phyloP scores from a whole-genome alignment of 2,113 vertebrate genomes.

The Laticauda colubrina region DNA sequence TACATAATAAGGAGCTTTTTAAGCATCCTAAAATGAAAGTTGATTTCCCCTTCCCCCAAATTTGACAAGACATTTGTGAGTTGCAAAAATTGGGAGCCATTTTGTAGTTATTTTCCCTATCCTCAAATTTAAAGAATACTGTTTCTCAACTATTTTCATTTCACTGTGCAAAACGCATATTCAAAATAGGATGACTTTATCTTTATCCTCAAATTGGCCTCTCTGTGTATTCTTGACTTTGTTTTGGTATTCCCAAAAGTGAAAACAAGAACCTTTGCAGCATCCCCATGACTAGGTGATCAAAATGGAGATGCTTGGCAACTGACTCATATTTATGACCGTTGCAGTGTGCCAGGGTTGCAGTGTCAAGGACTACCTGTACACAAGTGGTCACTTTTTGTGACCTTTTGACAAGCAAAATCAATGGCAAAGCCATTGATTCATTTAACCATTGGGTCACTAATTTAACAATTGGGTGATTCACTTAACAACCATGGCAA shows the following conservation, averaged over 20 bases:
- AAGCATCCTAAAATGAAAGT: background rate
- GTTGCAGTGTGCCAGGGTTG: background rate
- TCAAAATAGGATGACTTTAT: background rate
- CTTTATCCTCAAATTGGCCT: background rate
- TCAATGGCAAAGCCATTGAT: background rate
- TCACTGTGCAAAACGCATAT: background rate
- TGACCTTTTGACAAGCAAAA: background rate
- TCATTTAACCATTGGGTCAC: background rate
- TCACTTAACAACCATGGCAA: background rate
- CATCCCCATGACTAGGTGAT: background rate
- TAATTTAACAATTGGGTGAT: background rate
- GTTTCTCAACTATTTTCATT: background rate
- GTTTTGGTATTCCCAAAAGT: background rate
- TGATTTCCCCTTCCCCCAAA: background rate
- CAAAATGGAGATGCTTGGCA: background rate
- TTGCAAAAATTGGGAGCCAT: background rate
- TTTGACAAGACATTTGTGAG: background rate
- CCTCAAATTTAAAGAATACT: background rate
- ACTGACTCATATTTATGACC: background rate
- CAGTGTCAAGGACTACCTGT: background rate
- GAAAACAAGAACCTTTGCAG: background rate
- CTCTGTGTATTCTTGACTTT: background rate
- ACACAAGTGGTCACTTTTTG: background rate
- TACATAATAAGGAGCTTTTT: background rate
- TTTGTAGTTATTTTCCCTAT: background rate